These are phyloP conservation scores for Margaritifera margaritifera DNA, from an alignment of 2,888 invertebrate species.

Conservation along the genomic window DNA sequence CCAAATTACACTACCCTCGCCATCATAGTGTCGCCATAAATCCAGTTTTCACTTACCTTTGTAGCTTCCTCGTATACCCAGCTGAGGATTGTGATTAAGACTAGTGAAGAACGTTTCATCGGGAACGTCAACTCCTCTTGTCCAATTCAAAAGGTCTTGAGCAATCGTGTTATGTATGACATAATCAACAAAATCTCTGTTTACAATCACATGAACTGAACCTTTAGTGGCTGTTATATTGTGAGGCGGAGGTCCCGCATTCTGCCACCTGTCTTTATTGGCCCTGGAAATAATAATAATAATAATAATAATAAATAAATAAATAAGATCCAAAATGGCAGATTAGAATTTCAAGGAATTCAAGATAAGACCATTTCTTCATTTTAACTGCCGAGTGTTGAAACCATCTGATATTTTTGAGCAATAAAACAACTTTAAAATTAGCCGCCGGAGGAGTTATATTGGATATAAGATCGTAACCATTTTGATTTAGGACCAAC, in stretches of 20 bases:
- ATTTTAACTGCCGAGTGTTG: no score
- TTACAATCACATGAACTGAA: slow-evolving; percentile 56
- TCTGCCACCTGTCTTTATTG: slow-evolving; percentile 28
- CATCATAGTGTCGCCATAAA: no score
- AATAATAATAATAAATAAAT: no score
- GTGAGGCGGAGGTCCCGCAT: slow-evolving; percentile 34
- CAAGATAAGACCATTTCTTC: no score
- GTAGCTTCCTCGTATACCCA: slow-evolving; percentile 57
- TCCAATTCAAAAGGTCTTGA: slow-evolving; percentile 57
- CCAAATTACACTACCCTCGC: no score
- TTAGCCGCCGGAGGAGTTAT: no score
- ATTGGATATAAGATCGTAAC: no score
- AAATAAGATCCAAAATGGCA: no score
- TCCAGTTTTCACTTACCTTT: slow-evolving; percentile 38
- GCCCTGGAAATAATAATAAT: slow-evolving; percentile 22
- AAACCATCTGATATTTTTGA: no score
- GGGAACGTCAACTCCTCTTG: slow-evolving; percentile 46
- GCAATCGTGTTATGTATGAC: slow-evolving; percentile 44
- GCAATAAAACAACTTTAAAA: no score
- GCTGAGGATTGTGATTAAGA: slow-evolving; percentile 59
- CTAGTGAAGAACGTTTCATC: slow-evolving; percentile 65
- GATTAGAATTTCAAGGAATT: no score
- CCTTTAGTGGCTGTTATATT: slow-evolving; percentile 52
- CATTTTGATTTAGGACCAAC: no score
- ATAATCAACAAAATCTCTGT: slow-evolving; percentile 60